Conservation (phyloP, 2,797 vertebrate genomes). For the Podargus strigoides region DNA sequence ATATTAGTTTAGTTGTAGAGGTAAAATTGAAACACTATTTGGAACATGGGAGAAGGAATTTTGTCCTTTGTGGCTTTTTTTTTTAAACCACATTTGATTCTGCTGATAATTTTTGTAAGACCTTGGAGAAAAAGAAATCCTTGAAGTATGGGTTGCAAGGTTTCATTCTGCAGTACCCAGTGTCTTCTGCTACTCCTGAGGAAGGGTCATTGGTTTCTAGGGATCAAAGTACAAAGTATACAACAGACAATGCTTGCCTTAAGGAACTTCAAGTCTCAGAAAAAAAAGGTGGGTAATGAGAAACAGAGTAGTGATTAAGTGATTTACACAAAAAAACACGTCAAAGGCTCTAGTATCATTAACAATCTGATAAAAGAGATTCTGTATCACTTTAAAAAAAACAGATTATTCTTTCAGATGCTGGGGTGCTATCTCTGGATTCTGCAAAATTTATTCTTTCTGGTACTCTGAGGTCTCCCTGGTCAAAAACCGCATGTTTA, state of each 20-base stretch:
- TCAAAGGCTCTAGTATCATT: not conserved
- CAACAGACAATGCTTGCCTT: not conserved
- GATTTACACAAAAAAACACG: not conserved
- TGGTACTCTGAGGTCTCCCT: not conserved
- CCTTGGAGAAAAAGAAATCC: not conserved
- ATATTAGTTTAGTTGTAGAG: not conserved
- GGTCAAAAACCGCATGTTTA: not conserved
- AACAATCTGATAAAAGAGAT: not conserved
- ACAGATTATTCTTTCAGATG: not conserved
- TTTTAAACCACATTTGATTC: not conserved
- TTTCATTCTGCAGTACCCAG: not conserved
- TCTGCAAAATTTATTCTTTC: not conserved
- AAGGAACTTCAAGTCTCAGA: not conserved
- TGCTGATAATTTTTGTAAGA: not conserved
- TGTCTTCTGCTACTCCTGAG: not conserved
- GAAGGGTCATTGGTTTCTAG: not conserved
- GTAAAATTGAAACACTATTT: not conserved
- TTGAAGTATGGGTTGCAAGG: not conserved
- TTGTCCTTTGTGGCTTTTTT: not conserved
- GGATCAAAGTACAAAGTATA: not conserved
- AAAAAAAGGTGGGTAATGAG: not conserved
- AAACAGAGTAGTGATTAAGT: not conserved
- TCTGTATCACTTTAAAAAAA: not conserved
- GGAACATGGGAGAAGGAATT: not conserved
- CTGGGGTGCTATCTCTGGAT: not conserved